Base-by-base conservation (phyloP, 2,797 vertebrate species). In the Channa striata region DNA sequence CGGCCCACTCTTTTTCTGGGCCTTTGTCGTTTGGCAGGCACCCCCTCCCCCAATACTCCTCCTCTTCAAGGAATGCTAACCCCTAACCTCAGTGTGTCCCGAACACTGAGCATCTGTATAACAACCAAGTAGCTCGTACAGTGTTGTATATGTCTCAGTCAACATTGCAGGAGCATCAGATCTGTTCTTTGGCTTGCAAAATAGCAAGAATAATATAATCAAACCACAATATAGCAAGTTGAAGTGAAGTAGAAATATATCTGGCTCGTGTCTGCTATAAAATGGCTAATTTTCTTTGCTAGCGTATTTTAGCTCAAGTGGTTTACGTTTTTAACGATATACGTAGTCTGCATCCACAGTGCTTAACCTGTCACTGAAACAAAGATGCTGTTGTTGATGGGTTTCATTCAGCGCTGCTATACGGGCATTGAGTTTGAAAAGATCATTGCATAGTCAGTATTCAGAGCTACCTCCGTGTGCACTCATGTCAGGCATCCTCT, bases 21-120 rank as follows among this genome's bases (percentile, higher is more conserved):
- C 94, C 93, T 94, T 95, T 95, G 94, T 95, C 92, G 92, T 87
- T 90, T 89, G 70, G 74, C 73, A 91, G 79, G 75, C 86, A 90
- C 91, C 93, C 93, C 93, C 88, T 92, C 92, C 94, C 93, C 93
- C 93, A 94, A 91, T 91, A 84, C 81, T 88, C 85, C 63, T 86
- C 81, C 82, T 89, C 73, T 91, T 70, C 72, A 78, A 92, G 82
- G 85, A 92, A 93, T 86, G 87, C 87, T 92, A 81, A 91, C 89
- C 88, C 87, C 78, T 86, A 92, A 92, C 88, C 91, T 83, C 75
- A 75, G 52, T 89, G 74, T 87, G 75, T 72, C 80, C 77, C 65
- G 80, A 74, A 72, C 72, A 65, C 57, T 72, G 77, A 83, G 78
- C 89, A 89, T 87, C 88, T 59, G 51, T 47, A 9, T 1, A 54